Base-by-base conservation (phyloP, 2,888 invertebrate genomes). In the Deilephila elpenor region DNA sequence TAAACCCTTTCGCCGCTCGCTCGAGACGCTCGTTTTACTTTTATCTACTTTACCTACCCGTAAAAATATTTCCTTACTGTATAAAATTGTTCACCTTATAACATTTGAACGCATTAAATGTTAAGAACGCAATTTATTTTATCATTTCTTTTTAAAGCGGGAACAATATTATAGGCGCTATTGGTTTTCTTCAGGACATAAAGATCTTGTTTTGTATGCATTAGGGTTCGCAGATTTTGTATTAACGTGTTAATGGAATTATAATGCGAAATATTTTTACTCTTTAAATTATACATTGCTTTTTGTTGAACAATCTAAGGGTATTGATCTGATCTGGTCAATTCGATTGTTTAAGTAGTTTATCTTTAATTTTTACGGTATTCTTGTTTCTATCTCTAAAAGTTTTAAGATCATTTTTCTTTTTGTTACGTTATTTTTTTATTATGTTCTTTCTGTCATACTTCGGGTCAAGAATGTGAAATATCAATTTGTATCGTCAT, bases 1-100 rank as follows among this genome's bases (percentile, higher is more conserved):
- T 92, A 91, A 89, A 91, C 88, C 88, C 89, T 90, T 90, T 89
- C 84, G 84, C 80, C 84, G 85, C 83, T 80, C 84, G 79, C 86
- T 82, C 83, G 80, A 84, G 83, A 82, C 82, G 82, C 84, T 83
- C 87, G 85, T 88, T 88, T 87, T 84, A 84, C 84, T 89, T 88
- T 87, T 90, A 90, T 91, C 87, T 88, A 83, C 84, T 87, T 86
- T 85, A 83, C 79, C 79, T 80, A 79, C 80, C 82, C 85, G 86
- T 88, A 87, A 88, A 89, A 87, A 64, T 56, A 44, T 59, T 73
- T 72, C 20, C 37, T 70, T 59, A 59, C 34, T 70, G 64, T 62
- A 59, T 51, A 73, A 59, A 67, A 67, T 67, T 53, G 59, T 73
- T 70, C 44, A 70, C 44, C 51, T 44, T 64, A 34, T 64, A 64